Percentiles rank a stretch among this genome's conserved stretches.
Conservation (phyloP, 2,888 invertebrate species). For the Coremacera marginata region DNA sequence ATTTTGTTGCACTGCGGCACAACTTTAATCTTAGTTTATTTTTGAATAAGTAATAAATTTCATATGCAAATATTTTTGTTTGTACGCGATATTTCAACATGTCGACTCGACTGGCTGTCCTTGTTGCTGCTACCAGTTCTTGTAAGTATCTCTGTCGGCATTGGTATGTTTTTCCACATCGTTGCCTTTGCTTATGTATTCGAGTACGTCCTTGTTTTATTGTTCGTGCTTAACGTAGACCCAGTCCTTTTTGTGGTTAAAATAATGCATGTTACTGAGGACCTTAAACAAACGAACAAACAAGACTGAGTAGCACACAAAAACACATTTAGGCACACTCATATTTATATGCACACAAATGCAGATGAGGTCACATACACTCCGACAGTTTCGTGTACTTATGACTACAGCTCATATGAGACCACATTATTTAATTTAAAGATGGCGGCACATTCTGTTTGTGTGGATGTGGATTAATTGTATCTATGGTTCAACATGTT, state of each 20-base stretch:
- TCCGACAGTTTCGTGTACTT: slow-evolving; percentile 22
- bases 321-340: slow-evolving; percentile 34
- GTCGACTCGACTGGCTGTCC: slow-evolving; percentile 31
- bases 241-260: slow-evolving; percentile 13
- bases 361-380: slow-evolving; percentile 20
- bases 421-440: slow-evolving; percentile 27
- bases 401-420: slow-evolving; percentile 25
- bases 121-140: not conserved
- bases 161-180: not conserved
- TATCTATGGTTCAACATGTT: slow-evolving; percentile 2
- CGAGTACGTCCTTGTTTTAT: not conserved
- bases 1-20: slow-evolving; percentile 10
- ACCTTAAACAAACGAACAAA: slow-evolving; percentile 51
- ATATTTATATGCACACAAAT: slow-evolving; percentile 4
- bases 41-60: slow-evolving; percentile 67
- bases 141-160: not conserved
- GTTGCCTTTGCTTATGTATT: not conserved
- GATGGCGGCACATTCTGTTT: slow-evolving; percentile 22
- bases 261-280: slow-evolving; percentile 56
- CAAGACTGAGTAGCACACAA: slow-evolving; percentile 41
- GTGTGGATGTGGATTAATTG: not conserved
- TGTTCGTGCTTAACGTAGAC: not conserved
- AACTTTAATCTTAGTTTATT: slow-evolving; percentile 66
- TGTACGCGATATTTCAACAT: slow-evolving; percentile 46
- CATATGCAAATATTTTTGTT: slow-evolving; percentile 64